Evolutionary conservation across 2,113 vertebrate genomes (phyloP).

Genomic region (Meleagris gallopavo): DNA sequence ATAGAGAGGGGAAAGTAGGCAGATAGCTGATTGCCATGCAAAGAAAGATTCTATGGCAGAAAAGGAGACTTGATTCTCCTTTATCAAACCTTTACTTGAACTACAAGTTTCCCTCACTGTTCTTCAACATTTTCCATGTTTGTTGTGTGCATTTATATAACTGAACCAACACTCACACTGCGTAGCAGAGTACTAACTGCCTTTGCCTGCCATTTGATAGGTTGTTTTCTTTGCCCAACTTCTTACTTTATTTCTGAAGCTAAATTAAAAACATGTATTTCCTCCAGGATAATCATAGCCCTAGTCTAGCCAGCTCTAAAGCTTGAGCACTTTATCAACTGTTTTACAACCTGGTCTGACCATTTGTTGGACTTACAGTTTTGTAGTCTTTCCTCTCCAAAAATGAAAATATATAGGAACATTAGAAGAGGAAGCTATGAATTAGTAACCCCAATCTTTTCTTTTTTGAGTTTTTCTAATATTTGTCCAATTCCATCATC

Average conservation of each 20-base stretch:
- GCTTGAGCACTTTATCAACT: neutral
- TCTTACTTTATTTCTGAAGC: neutral
- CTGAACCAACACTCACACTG: neutral
- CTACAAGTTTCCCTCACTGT: neutral
- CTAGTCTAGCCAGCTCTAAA: neutral
- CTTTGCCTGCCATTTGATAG: neutral
- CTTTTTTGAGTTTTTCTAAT: neutral
- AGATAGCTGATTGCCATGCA: neutral
- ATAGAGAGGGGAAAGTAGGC: neutral
- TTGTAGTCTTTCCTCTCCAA: neutral
- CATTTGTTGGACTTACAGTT: neutral
- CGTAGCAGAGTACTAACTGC: neutral
- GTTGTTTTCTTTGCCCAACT: neutral
- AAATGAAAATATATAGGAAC: neutral
- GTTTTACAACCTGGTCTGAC: neutral
- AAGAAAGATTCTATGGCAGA: neutral
- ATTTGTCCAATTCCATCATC: neutral
- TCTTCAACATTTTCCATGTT: neutral
- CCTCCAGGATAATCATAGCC: neutral
- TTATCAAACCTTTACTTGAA: neutral
- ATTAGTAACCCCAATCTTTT: neutral
- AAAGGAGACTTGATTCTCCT: neutral
- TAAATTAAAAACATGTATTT: neutral
- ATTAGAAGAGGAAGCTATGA: neutral
- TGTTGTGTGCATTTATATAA: neutral